Evolutionary conservation across 1,140 invertebrate genomes (phyloP).

Genomic region (Drosophila lacteicornis): DNA sequence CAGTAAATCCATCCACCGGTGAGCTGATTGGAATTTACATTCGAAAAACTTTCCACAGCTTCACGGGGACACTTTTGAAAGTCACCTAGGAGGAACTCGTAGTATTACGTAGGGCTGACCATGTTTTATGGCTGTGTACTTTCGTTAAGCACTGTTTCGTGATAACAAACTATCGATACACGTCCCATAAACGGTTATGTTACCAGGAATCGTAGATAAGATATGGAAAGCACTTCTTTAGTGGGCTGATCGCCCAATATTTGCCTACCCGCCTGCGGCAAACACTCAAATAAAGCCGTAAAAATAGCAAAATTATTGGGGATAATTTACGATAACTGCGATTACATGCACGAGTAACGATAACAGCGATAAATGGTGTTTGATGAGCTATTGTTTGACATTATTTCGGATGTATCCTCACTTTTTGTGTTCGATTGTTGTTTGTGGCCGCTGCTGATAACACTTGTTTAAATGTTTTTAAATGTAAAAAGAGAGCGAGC

Average conservation of each 20-base stretch:
- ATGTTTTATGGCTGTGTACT: constrained; percentile 20
- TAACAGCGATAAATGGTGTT: constrained; percentile 1
- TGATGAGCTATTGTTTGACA: not conserved
- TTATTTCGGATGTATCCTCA: constrained; percentile 4
- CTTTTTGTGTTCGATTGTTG: constrained; percentile 37
- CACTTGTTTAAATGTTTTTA: constrained; percentile 49
- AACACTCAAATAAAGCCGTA: constrained; percentile 14
- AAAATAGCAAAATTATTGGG: not conserved
- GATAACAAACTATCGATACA: constrained; percentile 43
- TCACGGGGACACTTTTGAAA: constrained; percentile 27
- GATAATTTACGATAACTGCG: constrained; percentile 29
- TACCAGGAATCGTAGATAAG: constrained; percentile 42
- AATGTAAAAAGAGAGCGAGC: constrained; percentile 10
- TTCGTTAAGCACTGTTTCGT: constrained; percentile 19
- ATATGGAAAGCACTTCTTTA: constrained; percentile 31
- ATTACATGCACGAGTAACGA: constrained; percentile 16
- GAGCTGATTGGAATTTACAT: constrained; percentile 13
- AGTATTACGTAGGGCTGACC: too few relatives aligned
- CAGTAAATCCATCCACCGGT: constrained; percentile 3
- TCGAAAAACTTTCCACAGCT: constrained; percentile 37
- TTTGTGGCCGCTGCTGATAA: constrained; percentile 29
- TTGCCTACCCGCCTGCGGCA: constrained; percentile 25
- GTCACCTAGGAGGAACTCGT: not conserved
- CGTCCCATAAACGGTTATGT: constrained; percentile 46
- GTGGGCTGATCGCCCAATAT: constrained; percentile 34